Evolutionary conservation across 2,888 invertebrate genomes (phyloP), one percentile per base, ranked within the genome.

Genomic region (Limnephilus lunatus): DNA sequence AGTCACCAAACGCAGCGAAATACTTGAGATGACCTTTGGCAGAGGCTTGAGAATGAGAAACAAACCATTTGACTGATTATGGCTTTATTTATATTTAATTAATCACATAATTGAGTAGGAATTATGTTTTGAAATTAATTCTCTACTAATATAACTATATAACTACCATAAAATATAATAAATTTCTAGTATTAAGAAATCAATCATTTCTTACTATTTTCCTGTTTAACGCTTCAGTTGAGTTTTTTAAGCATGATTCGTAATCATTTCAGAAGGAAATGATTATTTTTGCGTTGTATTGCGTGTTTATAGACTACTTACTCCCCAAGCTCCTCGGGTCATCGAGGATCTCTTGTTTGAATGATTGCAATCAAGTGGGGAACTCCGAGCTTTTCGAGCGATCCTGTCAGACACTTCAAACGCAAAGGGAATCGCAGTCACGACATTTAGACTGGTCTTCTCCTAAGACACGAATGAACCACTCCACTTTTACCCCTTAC

Each of bases 351-450:
- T 90, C 85, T 85, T 85, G 90, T 90, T 83, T 83, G 83, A 90
- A 53, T 90, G 68, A 90, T 85, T 90, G 85, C 85, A 90, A 90
- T 90, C 85, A 90, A 90, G 48, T 90, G 32, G 83, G 44, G 31
- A n/a, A 35, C 68, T 90, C 35, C 68, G 9, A 25, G 32, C 68
- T 68, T 83, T 90, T 90, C 85, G 85, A 90, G 90, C 90, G 90
- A 90, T 90, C 31, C 90, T 90, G 90, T 82, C 90, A 90, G 83
- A 85, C 32, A 53, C 68, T 85, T 35, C 85, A 90, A 90, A 90
- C 90, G 85, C 85, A 85, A 90, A 89, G 53, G 53, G 53, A 31
- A 90, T 85, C 53, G 35, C 9, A 85, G 90, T 90, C 90, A 90
- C 90, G 90, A 85, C 90, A 90, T 90, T 90, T 30, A 19, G 90